Evolutionary conservation across 1,140 invertebrate genomes (phyloP).

Genomic region (Drosophila novamexicana): DNA sequence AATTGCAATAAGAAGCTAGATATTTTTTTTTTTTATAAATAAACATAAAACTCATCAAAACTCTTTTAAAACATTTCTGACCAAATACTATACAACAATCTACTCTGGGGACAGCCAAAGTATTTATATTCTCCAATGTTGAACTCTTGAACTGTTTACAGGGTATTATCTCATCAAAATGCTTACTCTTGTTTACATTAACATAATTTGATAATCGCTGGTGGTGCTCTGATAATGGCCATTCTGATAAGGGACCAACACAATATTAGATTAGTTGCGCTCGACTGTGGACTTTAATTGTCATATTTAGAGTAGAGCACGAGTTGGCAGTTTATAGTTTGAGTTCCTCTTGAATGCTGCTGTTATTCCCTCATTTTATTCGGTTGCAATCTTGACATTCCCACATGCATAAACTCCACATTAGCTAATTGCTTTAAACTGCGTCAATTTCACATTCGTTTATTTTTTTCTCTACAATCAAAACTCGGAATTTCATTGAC

Average conservation of each 20-base stretch:
- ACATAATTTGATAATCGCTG: constrained; percentile 2
- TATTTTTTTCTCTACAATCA: neutral
- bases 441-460: neutral
- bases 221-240: constrained; percentile 9
- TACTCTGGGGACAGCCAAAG: neutral
- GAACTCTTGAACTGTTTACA: neutral
- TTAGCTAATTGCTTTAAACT: neutral
- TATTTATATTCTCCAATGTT: neutral
- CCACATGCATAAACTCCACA: neutral
- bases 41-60: no score
- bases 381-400: neutral
- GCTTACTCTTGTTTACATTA: constrained; percentile 3
- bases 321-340: neutral
- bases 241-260: constrained; percentile 18
- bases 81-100: no score
- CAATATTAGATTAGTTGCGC: constrained; percentile 21
- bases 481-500: constrained; percentile 1
- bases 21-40: no score
- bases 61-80: no score
- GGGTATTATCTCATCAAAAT: constrained; percentile 4
- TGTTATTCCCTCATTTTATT: no score
- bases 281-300: neutral
- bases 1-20: no score
- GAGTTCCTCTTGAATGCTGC: neutral
- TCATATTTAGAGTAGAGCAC: neutral